Percentiles rank a stretch among this genome's conserved stretches.
Evolutionary conservation across 2,797 vertebrate genomes (phyloP).

Genomic region (Erethizon dorsatum): DNA sequence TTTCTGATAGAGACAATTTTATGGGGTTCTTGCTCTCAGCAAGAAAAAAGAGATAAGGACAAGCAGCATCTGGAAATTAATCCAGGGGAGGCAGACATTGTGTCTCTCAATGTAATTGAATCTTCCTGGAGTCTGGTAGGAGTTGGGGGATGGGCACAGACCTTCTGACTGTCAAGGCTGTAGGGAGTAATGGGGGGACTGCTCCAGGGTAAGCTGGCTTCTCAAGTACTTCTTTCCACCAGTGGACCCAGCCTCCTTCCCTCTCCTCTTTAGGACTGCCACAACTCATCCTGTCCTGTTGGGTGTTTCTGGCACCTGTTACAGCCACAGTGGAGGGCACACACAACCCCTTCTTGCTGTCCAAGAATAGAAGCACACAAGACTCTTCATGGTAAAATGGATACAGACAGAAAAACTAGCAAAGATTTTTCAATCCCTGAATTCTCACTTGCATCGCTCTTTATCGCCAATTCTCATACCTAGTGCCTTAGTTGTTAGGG

Average conservation of each 20-base stretch:
- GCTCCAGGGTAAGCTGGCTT: background rate
- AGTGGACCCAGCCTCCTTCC: background rate
- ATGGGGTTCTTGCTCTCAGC: conserved; percentile 81
- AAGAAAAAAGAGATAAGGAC: conserved; percentile 84
- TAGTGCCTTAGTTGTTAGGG: background rate
- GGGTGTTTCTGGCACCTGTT: background rate
- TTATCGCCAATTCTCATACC: background rate
- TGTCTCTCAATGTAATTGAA: conserved; percentile 87
- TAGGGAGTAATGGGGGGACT: background rate
- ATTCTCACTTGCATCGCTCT: background rate
- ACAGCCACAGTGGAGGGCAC: background rate
- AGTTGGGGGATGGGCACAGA: conserved; percentile 57
- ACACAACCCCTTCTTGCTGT: background rate
- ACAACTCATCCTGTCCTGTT: background rate
- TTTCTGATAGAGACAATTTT: conserved; percentile 75
- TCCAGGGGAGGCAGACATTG: conserved; percentile 84
- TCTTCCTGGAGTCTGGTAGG: conserved; percentile 82
- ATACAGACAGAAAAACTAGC: background rate
- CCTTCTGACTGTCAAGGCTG: conserved; percentile 79
- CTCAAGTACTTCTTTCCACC: background rate
- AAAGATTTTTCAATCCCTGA: background rate
- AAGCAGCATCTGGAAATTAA: conserved; percentile 86
- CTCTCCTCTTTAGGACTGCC: background rate
- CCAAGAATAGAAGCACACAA: background rate
- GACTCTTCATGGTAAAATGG: background rate